Percentiles rank a stretch among this genome's conserved stretches.
Conservation (phyloP, 2,888 invertebrate genomes). For the Pycnomerus fuliginosus region DNA sequence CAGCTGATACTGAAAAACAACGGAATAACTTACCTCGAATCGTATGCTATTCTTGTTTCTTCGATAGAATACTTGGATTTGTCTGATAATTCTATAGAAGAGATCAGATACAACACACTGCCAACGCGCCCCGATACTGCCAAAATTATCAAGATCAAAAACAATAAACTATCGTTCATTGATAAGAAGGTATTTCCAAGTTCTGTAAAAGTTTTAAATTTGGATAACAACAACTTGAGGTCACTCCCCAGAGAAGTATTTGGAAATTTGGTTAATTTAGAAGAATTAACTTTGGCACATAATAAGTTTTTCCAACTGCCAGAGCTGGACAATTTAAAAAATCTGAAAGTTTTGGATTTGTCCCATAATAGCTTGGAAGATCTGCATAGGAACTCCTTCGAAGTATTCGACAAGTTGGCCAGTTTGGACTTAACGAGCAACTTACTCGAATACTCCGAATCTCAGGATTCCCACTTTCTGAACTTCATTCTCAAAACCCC, state of each 20-base stretch:
- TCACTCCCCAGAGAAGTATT: slow-evolving; percentile 5
- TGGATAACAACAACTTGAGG: slow-evolving; percentile 9
- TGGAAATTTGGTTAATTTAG: background rate
- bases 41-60: no score
- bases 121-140: no score
- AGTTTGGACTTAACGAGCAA: slow-evolving; percentile 6
- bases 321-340: background rate
- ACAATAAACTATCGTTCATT: slow-evolving; percentile 10
- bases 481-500: no score
- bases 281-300: slow-evolving; percentile 7
- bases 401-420: slow-evolving; percentile 2
- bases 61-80: no score
- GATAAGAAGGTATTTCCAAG: slow-evolving; percentile 1
- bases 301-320: slow-evolving; percentile 10
- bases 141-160: slow-evolving; percentile 1
- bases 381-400: background rate
- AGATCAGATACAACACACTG: no score
- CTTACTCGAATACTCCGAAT: no score
- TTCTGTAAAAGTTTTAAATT: slow-evolving; percentile 3
- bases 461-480: no score
- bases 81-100: no score
- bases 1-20: no score
- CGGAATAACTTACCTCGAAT: no score
- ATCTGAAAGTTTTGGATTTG: slow-evolving; percentile 10
- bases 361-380: slow-evolving; percentile 5